phyloP scores from a whole-genome alignment of 2,888 invertebrate species.

The Apotomis turbidana region DNA sequence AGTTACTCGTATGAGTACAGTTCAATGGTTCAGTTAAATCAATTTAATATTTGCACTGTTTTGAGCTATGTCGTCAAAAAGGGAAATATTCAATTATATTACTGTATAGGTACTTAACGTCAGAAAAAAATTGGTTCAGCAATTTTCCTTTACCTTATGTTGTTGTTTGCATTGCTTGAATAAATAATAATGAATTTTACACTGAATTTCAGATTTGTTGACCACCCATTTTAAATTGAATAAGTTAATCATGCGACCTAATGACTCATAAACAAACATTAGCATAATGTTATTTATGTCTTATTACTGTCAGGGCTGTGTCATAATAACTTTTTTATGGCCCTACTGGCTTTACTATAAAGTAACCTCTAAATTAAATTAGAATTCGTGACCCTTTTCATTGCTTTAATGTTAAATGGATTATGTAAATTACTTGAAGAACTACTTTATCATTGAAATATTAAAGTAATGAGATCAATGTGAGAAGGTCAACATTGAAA shows the following conservation, averaged over 20 bases:
- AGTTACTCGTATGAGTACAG: too few relatives aligned
- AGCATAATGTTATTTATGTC: constrained; percentile 19
- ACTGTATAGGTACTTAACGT: too few relatives aligned
- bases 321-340: constrained; percentile 26
- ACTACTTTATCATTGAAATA: constrained; percentile 21
- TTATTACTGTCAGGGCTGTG: constrained; percentile 8
- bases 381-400: constrained; percentile 33
- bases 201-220: background rate
- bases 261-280: constrained; percentile 21
- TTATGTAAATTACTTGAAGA: constrained; percentile 28
- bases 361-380: constrained; percentile 36
- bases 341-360: constrained; percentile 2
- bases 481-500: constrained; percentile 2
- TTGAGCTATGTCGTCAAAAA: background rate
- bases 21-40: too few relatives aligned
- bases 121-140: background rate
- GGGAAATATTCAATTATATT: background rate
- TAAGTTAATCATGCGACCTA: constrained; percentile 9
- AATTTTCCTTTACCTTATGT: background rate
- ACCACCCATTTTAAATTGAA: background rate
- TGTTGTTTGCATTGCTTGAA: background rate
- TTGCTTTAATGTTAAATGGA: constrained; percentile 19
- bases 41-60: too few relatives aligned
- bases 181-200: background rate
- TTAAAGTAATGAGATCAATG: constrained; percentile 1